These are phyloP conservation scores for Philypnodon macrostomus DNA, from an alignment of 2,797 vertebrate genomes.

Conservation along the genomic window DNA sequence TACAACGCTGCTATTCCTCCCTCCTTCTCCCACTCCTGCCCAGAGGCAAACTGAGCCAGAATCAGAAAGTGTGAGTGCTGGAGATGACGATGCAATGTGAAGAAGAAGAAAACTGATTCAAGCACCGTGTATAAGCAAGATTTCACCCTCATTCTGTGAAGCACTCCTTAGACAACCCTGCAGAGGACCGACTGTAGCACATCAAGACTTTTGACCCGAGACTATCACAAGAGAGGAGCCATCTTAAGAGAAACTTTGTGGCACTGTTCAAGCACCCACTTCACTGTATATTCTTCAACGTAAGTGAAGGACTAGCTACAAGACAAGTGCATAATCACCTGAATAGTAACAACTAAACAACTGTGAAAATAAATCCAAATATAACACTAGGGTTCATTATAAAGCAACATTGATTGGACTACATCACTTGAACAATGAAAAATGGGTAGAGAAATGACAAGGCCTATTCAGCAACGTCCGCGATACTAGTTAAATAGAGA, in stretches of 20 bases:
- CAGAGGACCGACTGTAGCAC: neutral
- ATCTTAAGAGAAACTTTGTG: neutral
- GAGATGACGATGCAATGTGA: conserved; percentile 13
- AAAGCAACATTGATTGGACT: too few species aligned
- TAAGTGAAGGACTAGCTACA: too few species aligned
- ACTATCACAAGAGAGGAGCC: conserved; percentile 19
- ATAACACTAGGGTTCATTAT: too few species aligned
- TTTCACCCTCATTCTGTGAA: conserved; percentile 11
- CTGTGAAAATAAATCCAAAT: too few species aligned
- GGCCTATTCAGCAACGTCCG: too few species aligned
- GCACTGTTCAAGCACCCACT: too few species aligned
- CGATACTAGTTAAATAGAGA: too few species aligned
- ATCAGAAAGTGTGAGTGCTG: conserved; percentile 25
- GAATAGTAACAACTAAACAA: too few species aligned
- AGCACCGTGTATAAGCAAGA: conserved; percentile 19
- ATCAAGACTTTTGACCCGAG: conserved; percentile 10
- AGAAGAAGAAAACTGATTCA: conserved; percentile 13
- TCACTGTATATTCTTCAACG: too few species aligned
- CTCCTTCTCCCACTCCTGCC: conserved; percentile 11
- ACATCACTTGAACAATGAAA: too few species aligned
- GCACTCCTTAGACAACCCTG: conserved; percentile 5
- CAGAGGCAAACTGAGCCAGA: conserved; percentile 34
- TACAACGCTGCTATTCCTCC: conserved; percentile 12
- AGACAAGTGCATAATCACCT: too few species aligned
- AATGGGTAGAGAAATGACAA: too few species aligned